Evolutionary conservation across 2,888 invertebrate species (phyloP).

Genomic region (Alloscopus bannaensis): DNA sequence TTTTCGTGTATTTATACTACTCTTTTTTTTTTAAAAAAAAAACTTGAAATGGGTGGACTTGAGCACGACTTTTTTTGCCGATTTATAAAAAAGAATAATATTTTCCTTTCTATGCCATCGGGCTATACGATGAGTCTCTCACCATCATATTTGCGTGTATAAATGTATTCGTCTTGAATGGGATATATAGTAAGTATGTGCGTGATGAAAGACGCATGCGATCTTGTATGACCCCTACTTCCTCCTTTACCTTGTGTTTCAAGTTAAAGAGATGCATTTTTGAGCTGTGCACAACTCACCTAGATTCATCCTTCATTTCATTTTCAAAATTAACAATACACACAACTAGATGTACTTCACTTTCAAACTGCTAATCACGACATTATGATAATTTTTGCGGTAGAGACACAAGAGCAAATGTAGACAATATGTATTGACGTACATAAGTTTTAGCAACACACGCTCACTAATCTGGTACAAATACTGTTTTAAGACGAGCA

Average conservation of each 20-base stretch:
- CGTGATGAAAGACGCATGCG: constrained; percentile 47
- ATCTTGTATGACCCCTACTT: constrained; percentile 41
- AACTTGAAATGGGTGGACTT: constrained; percentile 39
- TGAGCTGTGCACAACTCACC: constrained; percentile 32
- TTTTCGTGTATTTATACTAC: too few species aligned
- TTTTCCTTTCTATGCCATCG: constrained; percentile 56
- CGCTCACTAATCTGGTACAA: too few species aligned
- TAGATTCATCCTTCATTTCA: constrained; percentile 52
- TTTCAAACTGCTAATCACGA: constrained; percentile 30
- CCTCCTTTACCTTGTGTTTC: neutral
- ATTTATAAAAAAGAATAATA: too few species aligned
- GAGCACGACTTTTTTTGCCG: constrained; percentile 36
- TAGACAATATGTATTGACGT: too few species aligned
- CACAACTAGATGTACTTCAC: too few species aligned
- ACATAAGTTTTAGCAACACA: too few species aligned
- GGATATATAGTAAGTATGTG: constrained; percentile 22
- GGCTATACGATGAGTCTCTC: too few species aligned
- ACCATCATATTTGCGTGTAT: too few species aligned
- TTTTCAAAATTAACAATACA: constrained; percentile 32
- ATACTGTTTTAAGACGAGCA: too few species aligned
- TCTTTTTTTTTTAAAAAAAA: too few species aligned
- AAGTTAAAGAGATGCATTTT: constrained; percentile 11
- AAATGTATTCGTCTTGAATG: too few species aligned
- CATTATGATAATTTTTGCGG: constrained; percentile 58
- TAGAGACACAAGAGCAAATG: too few species aligned